These are phyloP conservation scores for Epinotia brunnichana DNA, from an alignment of 2,888 invertebrate species.

Conservation along the genomic window DNA sequence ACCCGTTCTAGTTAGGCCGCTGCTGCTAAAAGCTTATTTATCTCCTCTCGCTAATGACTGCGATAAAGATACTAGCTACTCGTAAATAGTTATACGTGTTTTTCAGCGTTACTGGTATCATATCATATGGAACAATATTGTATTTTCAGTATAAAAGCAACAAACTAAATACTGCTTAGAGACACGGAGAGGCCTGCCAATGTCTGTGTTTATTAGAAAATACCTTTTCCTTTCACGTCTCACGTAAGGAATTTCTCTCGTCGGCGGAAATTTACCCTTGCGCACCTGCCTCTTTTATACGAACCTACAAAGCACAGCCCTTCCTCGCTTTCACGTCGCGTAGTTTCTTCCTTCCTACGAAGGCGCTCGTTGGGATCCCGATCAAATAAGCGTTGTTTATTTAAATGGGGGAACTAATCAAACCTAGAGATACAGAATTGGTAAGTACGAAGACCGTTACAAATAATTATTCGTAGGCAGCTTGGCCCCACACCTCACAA, in stretches of 20 bases:
- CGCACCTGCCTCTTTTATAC: conserved; percentile 63
- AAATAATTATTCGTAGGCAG: conserved; percentile 20
- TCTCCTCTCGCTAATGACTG: conserved; percentile 15
- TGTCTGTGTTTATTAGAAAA: conserved; percentile 68
- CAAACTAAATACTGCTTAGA: conserved; percentile 50
- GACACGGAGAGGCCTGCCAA: conserved; percentile 49
- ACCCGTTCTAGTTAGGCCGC: conserved; percentile 9
- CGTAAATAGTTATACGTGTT: conserved; percentile 1
- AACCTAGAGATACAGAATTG: conserved; percentile 22
- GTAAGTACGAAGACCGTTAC: not conserved
- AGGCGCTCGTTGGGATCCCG: conserved; percentile 49
- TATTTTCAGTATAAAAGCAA: conserved; percentile 46
- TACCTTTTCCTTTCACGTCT: conserved; percentile 64
- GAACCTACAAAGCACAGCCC: conserved; percentile 56
- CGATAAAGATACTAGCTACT: conserved; percentile 1
- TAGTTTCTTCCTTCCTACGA: conserved; percentile 50
- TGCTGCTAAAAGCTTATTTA: conserved; percentile 29
- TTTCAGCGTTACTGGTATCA: not conserved
- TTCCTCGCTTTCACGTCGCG: conserved; percentile 52
- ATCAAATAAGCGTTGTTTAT: conserved; percentile 57
- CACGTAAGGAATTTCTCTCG: conserved; percentile 63
- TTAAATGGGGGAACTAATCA: conserved; percentile 45
- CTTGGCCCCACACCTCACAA: conserved; percentile 16
- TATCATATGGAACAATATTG: conserved; percentile 33
- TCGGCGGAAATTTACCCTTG: conserved; percentile 62